Evolutionary conservation across 2,797 vertebrate species (phyloP).

Genomic region (Semotilus atromaculatus): DNA sequence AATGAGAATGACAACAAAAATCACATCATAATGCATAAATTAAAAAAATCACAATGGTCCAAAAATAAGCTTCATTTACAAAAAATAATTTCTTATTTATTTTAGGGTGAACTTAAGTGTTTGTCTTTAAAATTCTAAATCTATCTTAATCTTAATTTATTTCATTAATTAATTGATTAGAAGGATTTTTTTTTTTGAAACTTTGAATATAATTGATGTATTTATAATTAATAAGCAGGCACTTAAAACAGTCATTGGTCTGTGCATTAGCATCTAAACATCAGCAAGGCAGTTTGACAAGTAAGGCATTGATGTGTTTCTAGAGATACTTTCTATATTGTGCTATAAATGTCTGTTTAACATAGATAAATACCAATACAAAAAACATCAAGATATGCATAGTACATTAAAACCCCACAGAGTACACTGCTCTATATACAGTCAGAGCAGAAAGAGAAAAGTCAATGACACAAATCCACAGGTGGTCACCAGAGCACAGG

Average conservation of each 20-base stretch:
- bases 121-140: background rate
- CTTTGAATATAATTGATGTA: background rate
- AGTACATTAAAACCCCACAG: background rate
- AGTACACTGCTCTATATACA: background rate
- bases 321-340: slow-evolving; percentile 4
- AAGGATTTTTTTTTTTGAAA: background rate
- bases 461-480: slow-evolving; percentile 2
- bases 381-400: background rate
- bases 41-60: background rate
- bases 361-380: slow-evolving; percentile 11
- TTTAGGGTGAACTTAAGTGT: background rate
- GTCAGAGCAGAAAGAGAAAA: background rate
- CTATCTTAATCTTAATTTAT: background rate
- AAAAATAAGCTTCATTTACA: background rate
- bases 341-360: background rate
- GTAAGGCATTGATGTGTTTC: slow-evolving; percentile 18
- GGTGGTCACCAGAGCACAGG: slow-evolving; percentile 89
- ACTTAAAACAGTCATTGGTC: background rate
- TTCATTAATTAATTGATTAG: background rate
- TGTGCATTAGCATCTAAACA: background rate
- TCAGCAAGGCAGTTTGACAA: slow-evolving; percentile 13
- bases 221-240: background rate
- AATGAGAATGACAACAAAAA: slow-evolving; percentile 4
- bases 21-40: background rate
- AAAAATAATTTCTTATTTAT: background rate